Percentiles rank a stretch among this genome's conserved stretches.
phyloP scores from a whole-genome alignment of 2,888 invertebrate species.

The Ariolimax columbianus region DNA sequence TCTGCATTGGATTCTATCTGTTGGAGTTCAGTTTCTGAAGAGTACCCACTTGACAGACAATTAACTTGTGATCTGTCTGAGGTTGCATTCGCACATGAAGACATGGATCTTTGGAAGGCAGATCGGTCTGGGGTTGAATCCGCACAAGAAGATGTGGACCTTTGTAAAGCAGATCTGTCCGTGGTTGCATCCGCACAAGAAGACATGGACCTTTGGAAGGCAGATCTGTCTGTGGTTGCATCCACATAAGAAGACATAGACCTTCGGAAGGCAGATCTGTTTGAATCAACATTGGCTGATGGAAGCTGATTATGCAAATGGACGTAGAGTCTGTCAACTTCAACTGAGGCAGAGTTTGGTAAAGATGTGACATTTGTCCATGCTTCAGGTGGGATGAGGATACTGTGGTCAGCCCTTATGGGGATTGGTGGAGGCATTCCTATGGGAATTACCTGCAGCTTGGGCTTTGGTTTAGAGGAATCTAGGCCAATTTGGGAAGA shows the following conservation, averaged over 20 bases:
- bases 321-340: not conserved
- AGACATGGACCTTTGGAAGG: not conserved
- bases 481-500: not conserved
- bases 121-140: not conserved
- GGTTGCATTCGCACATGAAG: not conserved
- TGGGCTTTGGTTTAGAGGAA: constrained; percentile 8
- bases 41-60: constrained; percentile 46
- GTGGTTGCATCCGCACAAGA: not conserved
- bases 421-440: too few species aligned
- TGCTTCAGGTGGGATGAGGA: constrained; percentile 36
- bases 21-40: constrained; percentile 47
- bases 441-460: not conserved
- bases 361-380: constrained; percentile 26
- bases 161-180: not conserved
- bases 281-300: not conserved
- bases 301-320: not conserved
- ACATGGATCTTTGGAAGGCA: not conserved
- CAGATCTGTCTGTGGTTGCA: not conserved
- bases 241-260: too few species aligned
- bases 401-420: constrained; percentile 23
- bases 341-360: not conserved
- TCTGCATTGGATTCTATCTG: constrained; percentile 48
- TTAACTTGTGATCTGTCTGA: not conserved
- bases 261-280: not conserved
- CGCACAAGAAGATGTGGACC: not conserved